Percentiles rank a stretch among this genome's conserved stretches.
Evolutionary conservation across 2,888 invertebrate species (phyloP).

Genomic region (Clivina fossor): DNA sequence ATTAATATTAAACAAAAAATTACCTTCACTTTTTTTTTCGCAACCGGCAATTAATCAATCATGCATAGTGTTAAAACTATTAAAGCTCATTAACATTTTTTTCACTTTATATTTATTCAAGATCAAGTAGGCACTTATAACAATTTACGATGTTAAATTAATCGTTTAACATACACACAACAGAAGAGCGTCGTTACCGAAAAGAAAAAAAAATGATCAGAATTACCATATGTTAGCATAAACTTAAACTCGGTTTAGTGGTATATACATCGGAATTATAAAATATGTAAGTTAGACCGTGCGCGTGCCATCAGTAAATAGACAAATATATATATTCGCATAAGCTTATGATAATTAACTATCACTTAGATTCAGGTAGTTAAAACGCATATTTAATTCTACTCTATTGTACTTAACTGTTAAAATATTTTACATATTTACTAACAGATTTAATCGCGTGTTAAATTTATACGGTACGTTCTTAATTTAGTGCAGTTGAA

Average conservation of each 20-base stretch:
- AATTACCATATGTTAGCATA: conserved; percentile 50
- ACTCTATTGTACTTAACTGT: too few relatives aligned
- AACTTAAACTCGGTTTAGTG: too few relatives aligned
- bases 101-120: conserved; percentile 22
- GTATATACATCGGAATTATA: too few relatives aligned
- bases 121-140: conserved; percentile 14
- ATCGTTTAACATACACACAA: conserved; percentile 27
- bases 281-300: not conserved
- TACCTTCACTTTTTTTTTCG: conserved; percentile 6
- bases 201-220: too few relatives aligned
- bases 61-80: conserved; percentile 25
- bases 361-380: conserved; percentile 21
- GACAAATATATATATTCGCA: conserved; percentile 21
- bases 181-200: too few relatives aligned
- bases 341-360: conserved; percentile 21
- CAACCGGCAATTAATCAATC: conserved; percentile 20
- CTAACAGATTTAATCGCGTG: too few relatives aligned
- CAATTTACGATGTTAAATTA: conserved; percentile 12
- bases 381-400: too few relatives aligned
- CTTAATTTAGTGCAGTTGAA: too few relatives aligned
- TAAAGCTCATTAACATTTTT: conserved; percentile 28
- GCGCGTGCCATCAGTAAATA: conserved; percentile 7
- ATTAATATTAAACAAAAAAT: conserved; percentile 18
- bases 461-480: too few relatives aligned
- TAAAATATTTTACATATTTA: too few relatives aligned